These are phyloP conservation scores for Cosmia pyralina DNA, from an alignment of 2,888 invertebrate species.

Conservation along the genomic window DNA sequence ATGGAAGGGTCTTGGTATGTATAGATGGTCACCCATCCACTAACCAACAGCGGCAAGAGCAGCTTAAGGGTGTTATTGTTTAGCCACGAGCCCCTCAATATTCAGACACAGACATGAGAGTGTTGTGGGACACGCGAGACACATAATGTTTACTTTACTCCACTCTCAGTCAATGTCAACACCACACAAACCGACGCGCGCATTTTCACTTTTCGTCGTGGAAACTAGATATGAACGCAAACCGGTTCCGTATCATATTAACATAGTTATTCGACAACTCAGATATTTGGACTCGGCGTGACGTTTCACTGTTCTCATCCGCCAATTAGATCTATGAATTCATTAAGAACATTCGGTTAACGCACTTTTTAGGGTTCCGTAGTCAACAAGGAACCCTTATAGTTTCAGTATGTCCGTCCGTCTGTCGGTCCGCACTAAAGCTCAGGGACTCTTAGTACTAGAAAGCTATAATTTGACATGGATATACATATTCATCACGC, in stretches of 20 bases:
- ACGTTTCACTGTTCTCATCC: slow-evolving; percentile 42
- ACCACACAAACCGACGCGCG: slow-evolving; percentile 62
- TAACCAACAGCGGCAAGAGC: too few relatives aligned
- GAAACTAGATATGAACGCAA: slow-evolving; percentile 70
- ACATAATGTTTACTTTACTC: slow-evolving; percentile 33
- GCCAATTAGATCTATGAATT: slow-evolving; percentile 69
- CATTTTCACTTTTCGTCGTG: slow-evolving; percentile 85
- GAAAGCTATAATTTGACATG: too few relatives aligned
- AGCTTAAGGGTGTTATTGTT: too few relatives aligned
- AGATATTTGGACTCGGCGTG: slow-evolving; percentile 55
- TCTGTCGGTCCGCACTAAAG: too few relatives aligned
- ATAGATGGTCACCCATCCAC: too few relatives aligned
- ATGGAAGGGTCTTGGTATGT: too few relatives aligned
- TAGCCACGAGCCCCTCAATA: not conserved
- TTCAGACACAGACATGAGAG: not conserved
- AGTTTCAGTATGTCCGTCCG: too few relatives aligned
- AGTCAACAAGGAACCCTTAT: too few relatives aligned
- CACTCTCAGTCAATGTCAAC: slow-evolving; percentile 43
- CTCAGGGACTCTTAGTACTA: too few relatives aligned
- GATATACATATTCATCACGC: too few relatives aligned
- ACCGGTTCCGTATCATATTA: slow-evolving; percentile 74
- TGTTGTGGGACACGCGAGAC: not conserved
- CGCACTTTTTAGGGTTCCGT: too few relatives aligned
- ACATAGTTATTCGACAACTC: slow-evolving; percentile 70
- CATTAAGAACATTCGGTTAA: slow-evolving; percentile 71